Evolutionary conservation across 2,888 invertebrate species (phyloP).

Genomic region (Archaeoteleia sp.): DNA sequence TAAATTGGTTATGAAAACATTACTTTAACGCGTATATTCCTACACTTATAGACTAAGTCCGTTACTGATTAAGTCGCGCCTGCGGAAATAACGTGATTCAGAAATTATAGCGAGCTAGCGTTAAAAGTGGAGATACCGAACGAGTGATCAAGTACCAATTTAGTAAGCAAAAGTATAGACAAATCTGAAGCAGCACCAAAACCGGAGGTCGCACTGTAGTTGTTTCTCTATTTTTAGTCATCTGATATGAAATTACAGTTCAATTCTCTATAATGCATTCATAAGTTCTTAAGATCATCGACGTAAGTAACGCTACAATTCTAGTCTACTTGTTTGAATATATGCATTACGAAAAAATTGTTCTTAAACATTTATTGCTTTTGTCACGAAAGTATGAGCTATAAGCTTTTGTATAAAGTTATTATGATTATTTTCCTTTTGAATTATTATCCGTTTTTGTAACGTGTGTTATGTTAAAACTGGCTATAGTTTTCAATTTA

Average conservation of each 20-base stretch:
- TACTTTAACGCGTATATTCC: too few relatives aligned
- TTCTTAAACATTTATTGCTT: constrained; percentile 38
- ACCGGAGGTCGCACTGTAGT: too few relatives aligned
- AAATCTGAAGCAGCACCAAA: too few relatives aligned
- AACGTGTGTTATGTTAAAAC: constrained; percentile 22
- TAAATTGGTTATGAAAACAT: too few relatives aligned
- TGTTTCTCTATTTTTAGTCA: constrained; percentile 7
- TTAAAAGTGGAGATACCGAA: too few relatives aligned
- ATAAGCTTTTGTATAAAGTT: constrained; percentile 17
- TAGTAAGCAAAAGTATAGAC: too few relatives aligned
- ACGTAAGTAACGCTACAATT: constrained; percentile 28
- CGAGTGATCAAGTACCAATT: too few relatives aligned
- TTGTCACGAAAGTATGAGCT: background rate
- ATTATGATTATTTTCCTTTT: constrained; percentile 19
- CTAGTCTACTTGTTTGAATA: constrained; percentile 8
- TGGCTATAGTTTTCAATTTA: constrained; percentile 13
- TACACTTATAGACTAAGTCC: too few relatives aligned
- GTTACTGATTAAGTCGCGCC: too few relatives aligned
- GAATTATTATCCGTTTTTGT: constrained; percentile 15
- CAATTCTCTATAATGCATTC: background rate
- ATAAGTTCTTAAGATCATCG: constrained; percentile 34
- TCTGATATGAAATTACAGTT: background rate
- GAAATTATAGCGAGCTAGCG: too few relatives aligned
- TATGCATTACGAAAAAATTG: constrained; percentile 34
- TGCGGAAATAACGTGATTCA: too few relatives aligned